phyloP scores from a whole-genome alignment of 2,113 vertebrate species.

The Perca fluviatilis region DNA sequence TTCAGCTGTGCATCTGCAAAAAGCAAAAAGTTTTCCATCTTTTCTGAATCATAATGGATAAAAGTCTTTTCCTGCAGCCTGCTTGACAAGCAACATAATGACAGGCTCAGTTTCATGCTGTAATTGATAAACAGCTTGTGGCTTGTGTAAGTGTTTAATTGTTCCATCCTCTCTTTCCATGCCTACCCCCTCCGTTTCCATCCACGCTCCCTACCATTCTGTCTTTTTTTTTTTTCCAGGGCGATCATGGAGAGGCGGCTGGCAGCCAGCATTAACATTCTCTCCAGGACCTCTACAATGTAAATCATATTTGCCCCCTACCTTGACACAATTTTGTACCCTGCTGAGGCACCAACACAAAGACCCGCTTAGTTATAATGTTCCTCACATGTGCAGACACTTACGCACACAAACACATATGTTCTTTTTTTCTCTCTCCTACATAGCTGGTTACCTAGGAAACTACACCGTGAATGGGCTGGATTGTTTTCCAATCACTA shows the following conservation, averaged over 20 bases:
- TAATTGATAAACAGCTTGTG: conserved; percentile 48
- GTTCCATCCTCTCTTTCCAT: conserved; percentile 23
- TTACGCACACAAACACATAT: background rate
- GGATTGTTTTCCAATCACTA: conserved; percentile 3
- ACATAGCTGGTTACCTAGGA: conserved; percentile 30
- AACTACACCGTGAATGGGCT: conserved; percentile 38
- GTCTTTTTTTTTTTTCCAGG: conserved; percentile 76
- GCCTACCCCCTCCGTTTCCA: conserved; percentile 23
- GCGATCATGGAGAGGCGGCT: conserved; percentile 90
- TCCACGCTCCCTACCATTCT: conserved; percentile 47
- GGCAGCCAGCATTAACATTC: conserved; percentile 90
- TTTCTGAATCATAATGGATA: background rate
- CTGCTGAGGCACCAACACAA: background rate
- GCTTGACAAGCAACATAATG: background rate
- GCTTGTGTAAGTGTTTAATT: conserved; percentile 18
- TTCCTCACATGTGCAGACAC: conserved; percentile 7
- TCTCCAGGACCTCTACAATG: conserved; percentile 87
- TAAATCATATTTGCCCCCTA: conserved; percentile 78
- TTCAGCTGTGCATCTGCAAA: conserved; percentile 21
- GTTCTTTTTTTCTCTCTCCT: background rate
- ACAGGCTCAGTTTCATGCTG: conserved; percentile 24
- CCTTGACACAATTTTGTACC: conserved; percentile 19
- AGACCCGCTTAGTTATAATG: background rate
- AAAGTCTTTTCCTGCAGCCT: background rate
- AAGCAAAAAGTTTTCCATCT: conserved; percentile 25